Evolutionary conservation across 2,888 invertebrate species (phyloP).

Genomic region (Agrypnus murinus): DNA sequence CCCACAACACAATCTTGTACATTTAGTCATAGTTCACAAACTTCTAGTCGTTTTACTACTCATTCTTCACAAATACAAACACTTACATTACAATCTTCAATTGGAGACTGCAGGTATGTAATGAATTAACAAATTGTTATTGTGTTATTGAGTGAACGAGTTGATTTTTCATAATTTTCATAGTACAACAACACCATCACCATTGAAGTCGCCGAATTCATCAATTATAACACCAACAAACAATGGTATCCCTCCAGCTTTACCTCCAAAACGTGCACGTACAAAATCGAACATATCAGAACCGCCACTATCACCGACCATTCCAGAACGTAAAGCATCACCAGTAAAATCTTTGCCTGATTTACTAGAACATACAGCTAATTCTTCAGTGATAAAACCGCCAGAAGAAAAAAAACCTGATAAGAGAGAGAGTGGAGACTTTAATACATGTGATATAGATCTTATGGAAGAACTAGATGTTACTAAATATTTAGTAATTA

Average conservation of each 20-base stretch:
- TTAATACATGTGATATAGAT: slow-evolving; percentile 70
- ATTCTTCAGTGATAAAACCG: slow-evolving; percentile 45
- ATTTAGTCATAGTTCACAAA: slow-evolving; percentile 69
- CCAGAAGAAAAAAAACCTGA: slow-evolving; percentile 55
- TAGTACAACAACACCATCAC: slow-evolving; percentile 58
- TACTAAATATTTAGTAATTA: slow-evolving; percentile 84
- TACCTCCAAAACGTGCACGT: slow-evolving; percentile 77
- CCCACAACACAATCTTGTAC: slow-evolving; percentile 77
- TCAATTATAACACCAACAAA: slow-evolving; percentile 48
- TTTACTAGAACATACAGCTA: slow-evolving; percentile 67
- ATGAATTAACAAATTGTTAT: not conserved
- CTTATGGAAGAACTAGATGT: slow-evolving; percentile 89
- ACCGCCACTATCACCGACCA: slow-evolving; percentile 61
- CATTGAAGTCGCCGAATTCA: slow-evolving; percentile 56
- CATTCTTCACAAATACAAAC: slow-evolving; percentile 63
- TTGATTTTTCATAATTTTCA: not conserved
- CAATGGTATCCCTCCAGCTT: slow-evolving; percentile 74
- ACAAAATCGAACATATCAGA: slow-evolving; percentile 73
- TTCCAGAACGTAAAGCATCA: slow-evolving; percentile 47
- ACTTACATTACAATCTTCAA: slow-evolving; percentile 54
- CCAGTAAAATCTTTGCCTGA: slow-evolving; percentile 66
- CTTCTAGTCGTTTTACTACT: slow-evolving; percentile 63
- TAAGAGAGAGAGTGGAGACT: slow-evolving; percentile 57
- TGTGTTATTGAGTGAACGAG: too few relatives aligned
- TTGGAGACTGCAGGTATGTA: slow-evolving; percentile 53